Evolutionary conservation across 2,113 vertebrate genomes (phyloP).

Genomic region (Platysteira castanea): DNA sequence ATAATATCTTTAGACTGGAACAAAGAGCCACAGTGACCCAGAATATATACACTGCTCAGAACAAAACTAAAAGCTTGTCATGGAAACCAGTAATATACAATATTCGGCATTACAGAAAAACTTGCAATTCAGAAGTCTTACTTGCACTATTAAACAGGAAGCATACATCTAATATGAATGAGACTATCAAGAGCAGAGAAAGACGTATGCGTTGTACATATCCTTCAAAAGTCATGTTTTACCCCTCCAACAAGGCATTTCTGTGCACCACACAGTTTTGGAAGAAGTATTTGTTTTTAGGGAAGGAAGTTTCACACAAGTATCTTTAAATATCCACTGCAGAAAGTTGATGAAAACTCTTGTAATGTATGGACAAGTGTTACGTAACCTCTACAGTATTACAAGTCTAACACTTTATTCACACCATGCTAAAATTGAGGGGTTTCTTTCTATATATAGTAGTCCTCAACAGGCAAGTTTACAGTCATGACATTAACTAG

Average conservation of each 20-base stretch:
- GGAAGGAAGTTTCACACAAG: slow-evolving; percentile 10
- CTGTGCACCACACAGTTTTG: background rate
- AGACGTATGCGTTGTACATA: slow-evolving; percentile 19
- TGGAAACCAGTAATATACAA: slow-evolving; percentile 27
- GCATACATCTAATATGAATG: slow-evolving; percentile 32
- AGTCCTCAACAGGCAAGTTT: slow-evolving; percentile 43
- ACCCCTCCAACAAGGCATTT: slow-evolving; percentile 29
- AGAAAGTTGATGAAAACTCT: slow-evolving; percentile 11
- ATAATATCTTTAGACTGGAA: background rate
- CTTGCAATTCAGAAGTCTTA: slow-evolving; percentile 19
- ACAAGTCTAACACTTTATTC: slow-evolving; percentile 54
- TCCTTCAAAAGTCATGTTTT: background rate
- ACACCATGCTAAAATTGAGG: slow-evolving; percentile 47
- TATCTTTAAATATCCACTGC: slow-evolving; percentile 16
- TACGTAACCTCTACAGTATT: background rate
- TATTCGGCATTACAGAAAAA: slow-evolving; percentile 31
- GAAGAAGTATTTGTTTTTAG: background rate
- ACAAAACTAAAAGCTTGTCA: slow-evolving; percentile 12
- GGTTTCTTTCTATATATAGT: background rate
- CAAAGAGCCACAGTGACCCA: background rate
- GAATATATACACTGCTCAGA: slow-evolving; percentile 6
- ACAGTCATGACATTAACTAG: slow-evolving; percentile 46
- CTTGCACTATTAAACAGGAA: slow-evolving; percentile 25
- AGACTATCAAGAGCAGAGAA: background rate
- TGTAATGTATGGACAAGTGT: slow-evolving; percentile 20